Evolutionary conservation across 2,888 invertebrate genomes (phyloP).

Genomic region (Scaeva pyrastri): DNA sequence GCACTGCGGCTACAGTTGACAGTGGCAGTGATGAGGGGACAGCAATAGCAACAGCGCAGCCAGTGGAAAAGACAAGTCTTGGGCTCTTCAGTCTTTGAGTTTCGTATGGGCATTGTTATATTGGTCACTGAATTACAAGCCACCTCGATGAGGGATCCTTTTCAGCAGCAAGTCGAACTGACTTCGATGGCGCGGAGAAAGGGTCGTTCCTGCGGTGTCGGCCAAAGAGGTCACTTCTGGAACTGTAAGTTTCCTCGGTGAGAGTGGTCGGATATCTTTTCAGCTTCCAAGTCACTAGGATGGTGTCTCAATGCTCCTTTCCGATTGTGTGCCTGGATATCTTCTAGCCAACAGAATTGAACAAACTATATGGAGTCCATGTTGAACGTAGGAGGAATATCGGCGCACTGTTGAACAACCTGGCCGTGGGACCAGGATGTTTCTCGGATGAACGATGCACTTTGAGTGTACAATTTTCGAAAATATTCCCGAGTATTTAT

Average conservation of each 20-base stretch:
- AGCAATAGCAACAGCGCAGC: conserved; percentile 10
- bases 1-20: conserved; percentile 13
- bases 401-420: conserved; percentile 39
- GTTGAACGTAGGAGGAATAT: conserved; percentile 6
- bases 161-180: conserved; percentile 13
- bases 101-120: conserved; percentile 49
- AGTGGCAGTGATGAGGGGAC: too few species aligned
- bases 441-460: conserved; percentile 72
- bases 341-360: conserved; percentile 40
- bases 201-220: conserved; percentile 51
- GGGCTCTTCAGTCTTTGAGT: conserved; percentile 61
- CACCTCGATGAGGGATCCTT: conserved; percentile 13
- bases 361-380: conserved; percentile 7
- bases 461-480: conserved; percentile 61
- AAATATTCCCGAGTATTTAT: conserved; percentile 60
- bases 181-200: conserved; percentile 15
- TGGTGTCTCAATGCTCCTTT: conserved; percentile 65
- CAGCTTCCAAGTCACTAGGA: conserved; percentile 65
- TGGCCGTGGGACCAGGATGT: conserved; percentile 58
- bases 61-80: conserved; percentile 41
- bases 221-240: not conserved
- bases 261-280: conserved; percentile 13
- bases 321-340: conserved; percentile 47
- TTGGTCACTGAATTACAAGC: conserved; percentile 49
- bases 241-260: conserved; percentile 1